These are phyloP conservation scores for Myodes glareolus DNA, from an alignment of 2,113 vertebrate species.

Conservation along the genomic window DNA sequence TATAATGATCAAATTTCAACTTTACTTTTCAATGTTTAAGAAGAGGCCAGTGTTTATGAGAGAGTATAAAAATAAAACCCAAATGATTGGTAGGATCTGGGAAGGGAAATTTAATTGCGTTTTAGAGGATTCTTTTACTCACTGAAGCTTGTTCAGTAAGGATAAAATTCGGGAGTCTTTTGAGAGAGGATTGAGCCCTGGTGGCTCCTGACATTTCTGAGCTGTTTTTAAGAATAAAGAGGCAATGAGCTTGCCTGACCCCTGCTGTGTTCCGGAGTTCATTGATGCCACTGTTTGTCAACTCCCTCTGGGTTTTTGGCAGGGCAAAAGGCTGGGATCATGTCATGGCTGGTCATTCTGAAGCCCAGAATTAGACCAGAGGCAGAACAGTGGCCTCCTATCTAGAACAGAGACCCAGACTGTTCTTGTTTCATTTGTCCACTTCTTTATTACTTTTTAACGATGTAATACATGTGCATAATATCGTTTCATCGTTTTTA, in stretches of 20 bases:
- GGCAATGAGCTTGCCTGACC: background rate
- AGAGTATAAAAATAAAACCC: background rate
- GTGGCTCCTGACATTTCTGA: conserved; percentile 34
- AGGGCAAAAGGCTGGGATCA: background rate
- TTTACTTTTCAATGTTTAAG: conserved; percentile 22
- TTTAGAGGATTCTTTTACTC: background rate
- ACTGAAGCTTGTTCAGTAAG: background rate
- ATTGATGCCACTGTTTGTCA: background rate
- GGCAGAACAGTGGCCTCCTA: background rate
- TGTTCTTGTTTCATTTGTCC: background rate
- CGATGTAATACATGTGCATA: background rate
- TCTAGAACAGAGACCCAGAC: background rate
- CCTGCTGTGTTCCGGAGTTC: background rate
- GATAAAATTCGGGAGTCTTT: conserved; percentile 51
- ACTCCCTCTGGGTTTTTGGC: background rate
- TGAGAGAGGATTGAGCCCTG: background rate
- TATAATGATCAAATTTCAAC: background rate
- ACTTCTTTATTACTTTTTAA: background rate
- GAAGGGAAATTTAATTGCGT: conserved; percentile 25
- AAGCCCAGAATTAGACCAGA: background rate
- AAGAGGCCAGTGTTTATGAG: background rate
- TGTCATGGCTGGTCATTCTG: background rate
- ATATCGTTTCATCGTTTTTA: background rate
- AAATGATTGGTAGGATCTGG: background rate
- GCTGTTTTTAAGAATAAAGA: conserved; percentile 53